phyloP scores from a whole-genome alignment of 2,888 invertebrate species.

The Pterostichus niger region DNA sequence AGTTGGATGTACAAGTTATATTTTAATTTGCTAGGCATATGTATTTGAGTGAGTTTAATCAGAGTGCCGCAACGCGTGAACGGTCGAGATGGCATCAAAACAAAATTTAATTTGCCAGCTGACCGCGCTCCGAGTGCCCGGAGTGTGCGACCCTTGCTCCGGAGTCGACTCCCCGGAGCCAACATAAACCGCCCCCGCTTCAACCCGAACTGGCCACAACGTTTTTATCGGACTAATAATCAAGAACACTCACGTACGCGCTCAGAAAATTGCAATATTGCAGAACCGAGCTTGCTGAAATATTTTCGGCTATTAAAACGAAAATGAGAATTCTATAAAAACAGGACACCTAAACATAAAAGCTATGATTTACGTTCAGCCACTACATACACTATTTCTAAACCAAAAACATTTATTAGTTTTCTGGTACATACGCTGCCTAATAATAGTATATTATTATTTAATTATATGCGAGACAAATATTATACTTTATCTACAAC shows the following conservation, averaged over 20 bases:
- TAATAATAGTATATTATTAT: no score
- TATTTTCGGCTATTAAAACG: slow-evolving; percentile 47
- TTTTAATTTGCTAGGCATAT: slow-evolving; percentile 24
- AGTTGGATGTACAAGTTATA: not conserved
- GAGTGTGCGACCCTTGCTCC: not conserved
- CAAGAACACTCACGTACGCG: slow-evolving; percentile 56
- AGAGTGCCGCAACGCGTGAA: slow-evolving; percentile 58
- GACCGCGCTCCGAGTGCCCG: slow-evolving; percentile 41
- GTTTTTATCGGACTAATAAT: slow-evolving; percentile 57
- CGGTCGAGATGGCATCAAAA: slow-evolving; percentile 57
- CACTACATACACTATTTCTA: no score
- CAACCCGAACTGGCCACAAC: not conserved
- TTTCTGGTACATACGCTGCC: no score
- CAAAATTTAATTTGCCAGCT: slow-evolving; percentile 59
- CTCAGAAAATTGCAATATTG: slow-evolving; percentile 30
- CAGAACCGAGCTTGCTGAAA: slow-evolving; percentile 21
- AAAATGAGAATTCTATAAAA: slow-evolving; percentile 53
- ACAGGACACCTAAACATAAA: slow-evolving; percentile 14
- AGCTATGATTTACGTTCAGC: slow-evolving; percentile 2
- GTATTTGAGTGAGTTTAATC: slow-evolving; percentile 35
- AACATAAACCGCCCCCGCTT: not conserved
- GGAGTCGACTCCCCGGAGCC: not conserved
- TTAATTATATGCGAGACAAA: no score
- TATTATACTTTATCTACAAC: no score
- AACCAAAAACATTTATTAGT: no score